Conservation (phyloP, 1,140 invertebrate species). For the Drosophila mauritiana region DNA sequence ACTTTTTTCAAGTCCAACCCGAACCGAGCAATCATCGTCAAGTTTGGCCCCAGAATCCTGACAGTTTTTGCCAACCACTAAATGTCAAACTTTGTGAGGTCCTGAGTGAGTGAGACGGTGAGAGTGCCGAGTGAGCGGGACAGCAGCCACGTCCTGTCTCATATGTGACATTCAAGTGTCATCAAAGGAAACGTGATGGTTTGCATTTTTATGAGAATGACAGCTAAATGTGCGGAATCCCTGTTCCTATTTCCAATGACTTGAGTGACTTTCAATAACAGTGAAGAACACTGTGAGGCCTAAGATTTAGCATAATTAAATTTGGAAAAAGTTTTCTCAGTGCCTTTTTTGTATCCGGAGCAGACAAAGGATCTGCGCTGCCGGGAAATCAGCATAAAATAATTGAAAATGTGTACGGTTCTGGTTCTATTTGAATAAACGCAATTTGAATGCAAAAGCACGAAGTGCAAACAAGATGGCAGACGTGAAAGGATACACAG, state of each 20-base stretch:
- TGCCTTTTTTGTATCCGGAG: slow-evolving; percentile 25
- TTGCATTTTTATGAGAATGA: slow-evolving; percentile 81
- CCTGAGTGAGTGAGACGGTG: slow-evolving; percentile 15
- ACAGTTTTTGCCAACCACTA: slow-evolving; percentile 82
- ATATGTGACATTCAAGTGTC: slow-evolving; percentile 81
- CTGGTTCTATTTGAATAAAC: slow-evolving; percentile 79
- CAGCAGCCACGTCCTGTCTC: slow-evolving; percentile 54
- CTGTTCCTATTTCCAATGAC: slow-evolving; percentile 53
- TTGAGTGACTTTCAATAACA: slow-evolving; percentile 70
- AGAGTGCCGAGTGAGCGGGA: slow-evolving; percentile 15
- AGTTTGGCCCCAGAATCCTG: slow-evolving; percentile 61
- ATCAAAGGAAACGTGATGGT: slow-evolving; percentile 70
- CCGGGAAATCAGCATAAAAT: slow-evolving; percentile 79
- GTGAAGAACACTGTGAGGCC: slow-evolving; percentile 25
- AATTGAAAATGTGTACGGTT: slow-evolving; percentile 80
- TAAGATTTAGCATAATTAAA: slow-evolving; percentile 81
- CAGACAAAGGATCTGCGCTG: slow-evolving; percentile 67
- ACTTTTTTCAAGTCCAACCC: slow-evolving; percentile 52
- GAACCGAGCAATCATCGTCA: slow-evolving; percentile 78
- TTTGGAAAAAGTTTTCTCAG: slow-evolving; percentile 53
- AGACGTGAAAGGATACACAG: slow-evolving; percentile 50
- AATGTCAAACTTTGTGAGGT: slow-evolving; percentile 79
- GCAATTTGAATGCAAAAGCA: slow-evolving; percentile 83
- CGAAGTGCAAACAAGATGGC: slow-evolving; percentile 77
- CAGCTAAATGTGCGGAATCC: slow-evolving; percentile 60